phyloP scores from a whole-genome alignment of 2,888 invertebrate genomes.

The Sussaba pulchella region DNA sequence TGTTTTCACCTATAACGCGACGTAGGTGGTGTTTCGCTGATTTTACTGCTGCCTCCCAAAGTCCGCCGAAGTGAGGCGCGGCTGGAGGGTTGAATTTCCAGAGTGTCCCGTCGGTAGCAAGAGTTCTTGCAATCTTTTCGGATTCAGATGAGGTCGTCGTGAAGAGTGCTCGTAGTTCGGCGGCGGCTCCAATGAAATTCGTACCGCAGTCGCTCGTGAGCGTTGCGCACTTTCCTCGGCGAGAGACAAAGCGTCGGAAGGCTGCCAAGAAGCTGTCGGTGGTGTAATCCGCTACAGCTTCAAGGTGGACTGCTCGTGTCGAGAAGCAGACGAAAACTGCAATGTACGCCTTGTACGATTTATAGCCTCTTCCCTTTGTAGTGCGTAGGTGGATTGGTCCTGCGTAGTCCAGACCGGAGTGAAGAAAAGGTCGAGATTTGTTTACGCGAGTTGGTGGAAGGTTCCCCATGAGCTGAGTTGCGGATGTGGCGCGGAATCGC shows the following conservation, averaged over 20 bases:
- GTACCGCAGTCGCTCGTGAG: slow-evolving; percentile 45
- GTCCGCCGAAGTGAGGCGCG: no score
- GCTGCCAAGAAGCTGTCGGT: slow-evolving; percentile 64
- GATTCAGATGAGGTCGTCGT: no score
- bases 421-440: slow-evolving; percentile 47
- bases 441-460: slow-evolving; percentile 53
- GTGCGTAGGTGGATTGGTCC: slow-evolving; percentile 61
- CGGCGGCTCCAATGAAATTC: slow-evolving; percentile 35
- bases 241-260: slow-evolving; percentile 43
- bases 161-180: slow-evolving; percentile 5
- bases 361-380: neutral
- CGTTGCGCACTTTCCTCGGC: slow-evolving; percentile 20
- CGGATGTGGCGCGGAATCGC: slow-evolving; percentile 39
- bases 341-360: slow-evolving; percentile 61
- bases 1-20: no score
- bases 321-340: slow-evolving; percentile 68
- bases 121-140: no score
- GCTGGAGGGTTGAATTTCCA: no score
- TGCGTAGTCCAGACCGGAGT: slow-evolving; percentile 63
- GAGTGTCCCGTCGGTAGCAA: no score
- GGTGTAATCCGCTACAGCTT: slow-evolving; percentile 63
- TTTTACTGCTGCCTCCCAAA: no score
- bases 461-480: neutral
- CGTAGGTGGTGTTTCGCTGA: no score
- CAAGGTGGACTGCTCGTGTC: slow-evolving; percentile 70